These are phyloP conservation scores for Drosophila fulvimacula DNA, from an alignment of 2,888 invertebrate species.

Conservation along the genomic window DNA sequence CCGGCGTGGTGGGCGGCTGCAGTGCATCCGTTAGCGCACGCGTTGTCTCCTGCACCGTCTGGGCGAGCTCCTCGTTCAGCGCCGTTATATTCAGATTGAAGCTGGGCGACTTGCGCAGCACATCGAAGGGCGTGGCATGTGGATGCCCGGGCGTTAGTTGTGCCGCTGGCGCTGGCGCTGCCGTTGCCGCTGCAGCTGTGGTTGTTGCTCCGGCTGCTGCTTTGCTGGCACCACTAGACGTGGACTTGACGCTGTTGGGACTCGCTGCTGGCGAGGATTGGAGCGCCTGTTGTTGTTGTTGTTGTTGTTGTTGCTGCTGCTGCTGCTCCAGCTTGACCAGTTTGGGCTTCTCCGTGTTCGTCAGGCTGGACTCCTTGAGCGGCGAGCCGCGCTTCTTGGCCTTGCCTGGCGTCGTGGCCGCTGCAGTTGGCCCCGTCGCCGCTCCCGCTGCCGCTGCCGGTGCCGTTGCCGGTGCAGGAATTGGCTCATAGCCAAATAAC, in stretches of 20 bases:
- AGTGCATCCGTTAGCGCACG: constrained; percentile 80
- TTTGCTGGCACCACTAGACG: not conserved
- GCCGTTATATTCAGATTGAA: constrained; percentile 84
- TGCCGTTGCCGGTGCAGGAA: too few species aligned
- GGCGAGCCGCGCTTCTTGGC: constrained; percentile 82
- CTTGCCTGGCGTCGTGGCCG: constrained; percentile 36
- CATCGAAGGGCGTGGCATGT: constrained; percentile 85
- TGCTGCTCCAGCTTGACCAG: constrained; percentile 56
- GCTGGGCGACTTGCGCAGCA: constrained; percentile 83
- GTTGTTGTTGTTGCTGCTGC: constrained; percentile 21
- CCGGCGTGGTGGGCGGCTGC: constrained; percentile 63
- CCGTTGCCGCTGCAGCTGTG: not conserved
- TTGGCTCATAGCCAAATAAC: too few species aligned
- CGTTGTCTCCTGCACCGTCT: constrained; percentile 83
- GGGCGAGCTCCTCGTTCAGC: constrained; percentile 82
- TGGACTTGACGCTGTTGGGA: constrained; percentile 16
- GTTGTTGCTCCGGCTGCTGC: not conserved
- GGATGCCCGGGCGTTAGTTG: constrained; percentile 29
- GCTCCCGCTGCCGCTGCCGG: constrained; percentile 10
- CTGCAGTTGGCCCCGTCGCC: not conserved
- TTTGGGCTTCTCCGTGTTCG: constrained; percentile 69
- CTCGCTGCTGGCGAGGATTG: constrained; percentile 26
- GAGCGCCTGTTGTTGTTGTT: not conserved
- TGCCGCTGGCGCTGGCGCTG: constrained; percentile 8
- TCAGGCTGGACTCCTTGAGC: constrained; percentile 73